Evolutionary conservation across 2,113 vertebrate species (phyloP), one percentile per base, ranked within the genome.

Genomic region (Pseudopodoces humilis): DNA sequence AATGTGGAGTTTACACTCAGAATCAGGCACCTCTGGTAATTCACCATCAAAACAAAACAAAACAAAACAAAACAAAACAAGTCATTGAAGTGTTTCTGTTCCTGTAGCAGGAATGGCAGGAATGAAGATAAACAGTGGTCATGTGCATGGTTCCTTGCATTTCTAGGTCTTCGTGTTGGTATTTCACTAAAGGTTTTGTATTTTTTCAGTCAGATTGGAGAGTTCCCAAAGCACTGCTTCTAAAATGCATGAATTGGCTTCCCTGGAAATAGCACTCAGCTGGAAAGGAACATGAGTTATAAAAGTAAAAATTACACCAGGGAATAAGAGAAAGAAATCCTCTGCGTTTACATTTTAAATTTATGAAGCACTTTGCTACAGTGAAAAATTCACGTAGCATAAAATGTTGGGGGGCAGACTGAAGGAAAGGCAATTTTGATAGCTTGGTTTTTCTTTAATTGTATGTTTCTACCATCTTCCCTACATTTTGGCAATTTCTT

Each of bases 201-300:
- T 27, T 79, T 87, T 87, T 94, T 64, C 52, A 83, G 27, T 79
- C 53, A 83, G 53, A 79, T n/a, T 49, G 68, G 35, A 89, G 53
- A 76, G 58, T 44, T 91, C 41, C 49, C 9, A 6, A 87, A 86
- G 58, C 52, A 69, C 62, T 85, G 46, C 41, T 86, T 93, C 74
- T 88, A 58, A 83, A 95, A 87, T 17, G 18, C 68, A 90, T 46
- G 39, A 92, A 74, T 44, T 69, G 55, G 47, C 64, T 86, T 94
- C 60, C 33, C 59, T 88, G 80, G 60, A 92, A 93, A 86, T 7
- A 82, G 69, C 69, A 89, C 14, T 92, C 68, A 39, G 71, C 20
- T 93, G 80, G 77, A 93, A 97, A 81, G 88, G 63, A 83, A 52
- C 68, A 86, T 46, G 85, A 93, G 59, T 80, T 82, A 58, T 33